These are phyloP conservation scores for Hydraecia micacea DNA, from an alignment of 2,888 invertebrate genomes.

Conservation along the genomic window DNA sequence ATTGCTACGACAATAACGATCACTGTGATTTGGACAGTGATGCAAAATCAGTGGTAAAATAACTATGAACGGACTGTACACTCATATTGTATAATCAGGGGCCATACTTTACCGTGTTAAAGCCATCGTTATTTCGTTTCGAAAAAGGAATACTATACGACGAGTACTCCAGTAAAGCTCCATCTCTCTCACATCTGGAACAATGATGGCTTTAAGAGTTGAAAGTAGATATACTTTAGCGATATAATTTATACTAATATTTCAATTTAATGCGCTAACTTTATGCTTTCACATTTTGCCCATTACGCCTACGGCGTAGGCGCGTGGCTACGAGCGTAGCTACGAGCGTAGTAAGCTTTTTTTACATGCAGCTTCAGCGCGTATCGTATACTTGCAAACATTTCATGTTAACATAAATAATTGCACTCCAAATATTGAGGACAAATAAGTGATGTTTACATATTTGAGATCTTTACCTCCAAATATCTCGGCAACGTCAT, in stretches of 20 bases:
- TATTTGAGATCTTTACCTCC: not conserved
- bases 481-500: too few species aligned
- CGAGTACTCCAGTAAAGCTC: not conserved
- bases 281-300: not conserved
- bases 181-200: not conserved
- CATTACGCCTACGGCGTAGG: slow-evolving; percentile 24
- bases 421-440: not conserved
- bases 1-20: too few species aligned
- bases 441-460: not conserved
- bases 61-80: too few species aligned
- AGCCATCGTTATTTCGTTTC: not conserved
- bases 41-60: too few species aligned
- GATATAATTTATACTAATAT: not conserved
- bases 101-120: not conserved
- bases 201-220: not conserved
- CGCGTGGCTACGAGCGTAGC: slow-evolving; percentile 16
- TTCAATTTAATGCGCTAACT: not conserved
- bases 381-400: not conserved
- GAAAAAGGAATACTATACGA: not conserved
- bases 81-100: not conserved
- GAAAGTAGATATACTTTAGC: not conserved
- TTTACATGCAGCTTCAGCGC: too few species aligned
- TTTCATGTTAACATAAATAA: not conserved
- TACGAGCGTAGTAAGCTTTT: slow-evolving; percentile 14
- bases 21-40: too few species aligned